Evolutionary conservation across 92 coral and sea anemone genomes (phyloP), one percentile per base, ranked within the genome.

Genomic region (Porites divaricata): DNA sequence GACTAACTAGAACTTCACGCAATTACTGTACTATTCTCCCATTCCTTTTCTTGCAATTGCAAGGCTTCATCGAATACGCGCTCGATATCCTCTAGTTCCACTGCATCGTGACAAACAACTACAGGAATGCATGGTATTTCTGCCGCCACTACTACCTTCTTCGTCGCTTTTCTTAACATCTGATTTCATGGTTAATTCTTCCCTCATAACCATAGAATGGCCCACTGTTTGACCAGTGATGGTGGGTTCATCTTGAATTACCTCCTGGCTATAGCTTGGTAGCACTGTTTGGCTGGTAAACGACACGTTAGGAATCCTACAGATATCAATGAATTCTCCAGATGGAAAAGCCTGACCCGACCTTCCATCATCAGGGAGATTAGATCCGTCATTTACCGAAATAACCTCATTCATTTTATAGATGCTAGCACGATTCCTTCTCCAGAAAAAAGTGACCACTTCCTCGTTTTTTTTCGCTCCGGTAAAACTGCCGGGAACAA

Each of bases 161-260:
- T 59, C 69, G 22, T 78, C 41, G 72, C 23, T 13, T 48, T 49
- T 22, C 21, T 23, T 21, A 15, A 50, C 65, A 72, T 20, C 1
- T 8, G 82, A 63, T 63, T 78, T 25, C 61, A 78, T 68, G 73
- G 13, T 16, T 19, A 69, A 19, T 9, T 78, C 82, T 26, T 78
- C 72, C 45, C 1, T 63, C 20, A 64, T 22, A 10, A 23, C 62
- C 25, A 28, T 2, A 2, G 82, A 78, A 63, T 48, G 59, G 13
- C 64, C 14, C 35, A 22, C 9, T 72, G 10, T 63, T 6, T 48
- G 20, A 11, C 51, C 63, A 63, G 4, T 48, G 58, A 61, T 5
- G 15, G 49, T 20, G 14, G 26, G 14, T 14, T 22, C 17, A 51
- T 63, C 66, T 57, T 75, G 79, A 13, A 56, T n/a, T n/a, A n/a